These are phyloP conservation scores for Mythimna loreyi DNA, from an alignment of 2,888 invertebrate species.

Conservation along the genomic window DNA sequence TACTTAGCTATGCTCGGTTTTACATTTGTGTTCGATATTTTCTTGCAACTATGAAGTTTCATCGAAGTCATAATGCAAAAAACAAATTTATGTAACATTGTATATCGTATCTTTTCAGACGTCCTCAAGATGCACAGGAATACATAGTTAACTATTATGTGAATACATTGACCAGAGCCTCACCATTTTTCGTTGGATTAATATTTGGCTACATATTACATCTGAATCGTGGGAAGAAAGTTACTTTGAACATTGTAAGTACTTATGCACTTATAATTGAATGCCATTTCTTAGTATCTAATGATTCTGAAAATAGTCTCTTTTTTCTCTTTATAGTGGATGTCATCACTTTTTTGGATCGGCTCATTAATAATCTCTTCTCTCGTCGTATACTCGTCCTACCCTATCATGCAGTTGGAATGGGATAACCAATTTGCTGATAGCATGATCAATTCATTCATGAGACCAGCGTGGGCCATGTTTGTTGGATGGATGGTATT, in stretches of 20 bases:
- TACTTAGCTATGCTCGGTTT: no score
- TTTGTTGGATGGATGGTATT: conserved; percentile 86
- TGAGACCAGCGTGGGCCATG: conserved; percentile 83
- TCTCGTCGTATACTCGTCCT: conserved; percentile 64
- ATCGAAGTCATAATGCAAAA: not conserved
- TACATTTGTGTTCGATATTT: no score
- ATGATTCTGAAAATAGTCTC: no score
- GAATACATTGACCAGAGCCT: conserved; percentile 75
- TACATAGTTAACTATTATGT: conserved; percentile 73
- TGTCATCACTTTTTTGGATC: conserved; percentile 65
- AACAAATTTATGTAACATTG: not conserved
- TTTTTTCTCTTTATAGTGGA: conserved; percentile 59
- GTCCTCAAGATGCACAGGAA: conserved; percentile 45
- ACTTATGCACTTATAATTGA: no score
- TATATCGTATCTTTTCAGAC: conserved; percentile 44
- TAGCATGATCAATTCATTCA: conserved; percentile 78
- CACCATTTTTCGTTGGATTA: conserved; percentile 82
- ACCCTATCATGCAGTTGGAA: conserved; percentile 72
- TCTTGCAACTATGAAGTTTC: not conserved
- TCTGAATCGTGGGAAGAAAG: conserved; percentile 66
- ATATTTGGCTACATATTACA: conserved; percentile 78
- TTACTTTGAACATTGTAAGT: conserved; percentile 70
- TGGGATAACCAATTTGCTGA: conserved; percentile 78
- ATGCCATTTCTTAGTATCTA: no score
- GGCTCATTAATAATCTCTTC: conserved; percentile 56